A percentile compares a stretch with the other conserved stretches of the same genome.
These are phyloP conservation scores for Zaprionus nigranus DNA, from an alignment of 1,140 invertebrate genomes.

Conservation along the genomic window DNA sequence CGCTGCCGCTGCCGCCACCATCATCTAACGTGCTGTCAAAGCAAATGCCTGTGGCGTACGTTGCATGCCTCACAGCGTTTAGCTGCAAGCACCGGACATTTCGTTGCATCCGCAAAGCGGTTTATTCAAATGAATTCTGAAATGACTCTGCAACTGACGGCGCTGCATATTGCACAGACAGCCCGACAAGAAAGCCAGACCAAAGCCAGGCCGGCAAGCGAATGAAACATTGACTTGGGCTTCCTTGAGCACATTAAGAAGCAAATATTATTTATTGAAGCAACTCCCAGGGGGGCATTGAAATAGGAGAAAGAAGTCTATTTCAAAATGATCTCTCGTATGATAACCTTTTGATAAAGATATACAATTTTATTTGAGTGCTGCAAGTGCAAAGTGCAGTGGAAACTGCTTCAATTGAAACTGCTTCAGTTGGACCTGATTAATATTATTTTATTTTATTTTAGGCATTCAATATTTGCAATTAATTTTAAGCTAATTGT, in stretches of 20 bases:
- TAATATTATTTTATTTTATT: too few relatives aligned
- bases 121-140: constrained; percentile 36
- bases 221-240: neutral
- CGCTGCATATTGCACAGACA: neutral
- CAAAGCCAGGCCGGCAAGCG: neutral
- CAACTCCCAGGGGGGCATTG: neutral
- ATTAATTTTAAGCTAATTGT: too few relatives aligned
- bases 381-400: too few relatives aligned
- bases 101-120: constrained; percentile 25
- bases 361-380: neutral
- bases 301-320: neutral
- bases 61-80: constrained; percentile 32
- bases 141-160: constrained; percentile 12
- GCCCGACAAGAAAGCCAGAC: neutral
- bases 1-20: neutral
- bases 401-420: neutral
- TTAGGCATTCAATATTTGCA: too few relatives aligned
- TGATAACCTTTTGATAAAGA: neutral
- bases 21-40: constrained; percentile 47
- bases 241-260: constrained; percentile 6
- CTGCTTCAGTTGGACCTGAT: neutral
- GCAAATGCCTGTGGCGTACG: constrained; percentile 54
- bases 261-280: constrained; percentile 11
- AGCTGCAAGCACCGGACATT: constrained; percentile 27
- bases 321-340: neutral